phyloP scores from a whole-genome alignment of 2,113 vertebrate species.

The Alces alces region DNA sequence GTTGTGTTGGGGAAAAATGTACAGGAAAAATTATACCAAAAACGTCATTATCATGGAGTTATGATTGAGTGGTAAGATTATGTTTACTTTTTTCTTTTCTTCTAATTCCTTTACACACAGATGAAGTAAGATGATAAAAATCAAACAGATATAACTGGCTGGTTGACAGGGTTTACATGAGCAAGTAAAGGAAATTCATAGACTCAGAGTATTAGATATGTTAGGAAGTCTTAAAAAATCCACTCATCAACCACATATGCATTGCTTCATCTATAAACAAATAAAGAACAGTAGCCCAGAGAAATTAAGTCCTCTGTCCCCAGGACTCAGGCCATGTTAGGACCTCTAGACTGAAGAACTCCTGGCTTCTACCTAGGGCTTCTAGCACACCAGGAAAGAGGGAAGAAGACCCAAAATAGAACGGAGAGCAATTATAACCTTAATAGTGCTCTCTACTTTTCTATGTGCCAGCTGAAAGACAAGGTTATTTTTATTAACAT shows the following conservation, averaged over 20 bases:
- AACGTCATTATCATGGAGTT: background rate
- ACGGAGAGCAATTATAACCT: background rate
- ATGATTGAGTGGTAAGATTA: background rate
- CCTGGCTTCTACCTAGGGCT: background rate
- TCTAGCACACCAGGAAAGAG: background rate
- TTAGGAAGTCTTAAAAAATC: background rate
- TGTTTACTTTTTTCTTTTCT: background rate
- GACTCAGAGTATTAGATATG: background rate
- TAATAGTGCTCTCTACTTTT: background rate
- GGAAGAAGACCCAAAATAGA: background rate
- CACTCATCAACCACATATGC: background rate
- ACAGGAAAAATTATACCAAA: background rate
- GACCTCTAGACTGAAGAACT: background rate
- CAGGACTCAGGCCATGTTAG: background rate
- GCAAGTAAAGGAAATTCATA: background rate
- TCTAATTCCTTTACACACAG: background rate
- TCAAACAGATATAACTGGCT: background rate
- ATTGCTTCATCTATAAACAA: background rate
- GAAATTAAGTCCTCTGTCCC: background rate
- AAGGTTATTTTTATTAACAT: background rate
- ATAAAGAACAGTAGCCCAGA: background rate
- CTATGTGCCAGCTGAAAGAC: background rate
- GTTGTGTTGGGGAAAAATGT: background rate
- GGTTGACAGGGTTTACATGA: background rate
- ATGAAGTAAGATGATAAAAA: background rate